Evolutionary conservation across 2,888 invertebrate species (phyloP).

Genomic region (Leptopilina drosophilae): DNA sequence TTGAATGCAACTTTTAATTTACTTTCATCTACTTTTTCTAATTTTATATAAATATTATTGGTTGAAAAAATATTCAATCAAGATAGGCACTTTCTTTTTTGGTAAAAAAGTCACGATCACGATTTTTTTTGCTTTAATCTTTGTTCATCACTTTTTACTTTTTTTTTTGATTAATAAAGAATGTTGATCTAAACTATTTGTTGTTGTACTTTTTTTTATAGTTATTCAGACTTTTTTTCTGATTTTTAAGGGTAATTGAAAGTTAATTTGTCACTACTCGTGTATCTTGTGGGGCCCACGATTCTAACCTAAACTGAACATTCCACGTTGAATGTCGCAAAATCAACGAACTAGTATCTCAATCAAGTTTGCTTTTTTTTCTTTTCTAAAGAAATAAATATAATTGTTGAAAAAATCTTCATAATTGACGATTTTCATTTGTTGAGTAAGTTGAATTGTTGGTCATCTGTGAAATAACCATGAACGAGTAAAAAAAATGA

Average conservation of each 20-base stretch:
- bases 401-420: slow-evolving; percentile 10
- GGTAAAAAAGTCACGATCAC: slow-evolving; percentile 29
- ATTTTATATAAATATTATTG: not conserved
- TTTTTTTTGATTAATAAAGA: not conserved
- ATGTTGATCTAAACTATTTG: not conserved
- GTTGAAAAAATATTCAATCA: not conserved
- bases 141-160: not conserved
- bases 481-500: not conserved
- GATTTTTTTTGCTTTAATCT: not conserved
- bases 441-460: not conserved
- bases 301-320: slow-evolving; percentile 36
- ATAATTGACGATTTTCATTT: not conserved
- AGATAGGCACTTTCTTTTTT: too few relatives aligned
- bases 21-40: slow-evolving; percentile 45
- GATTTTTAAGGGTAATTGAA: not conserved
- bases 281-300: slow-evolving; percentile 22
- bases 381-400: not conserved
- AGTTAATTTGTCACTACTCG: not conserved
- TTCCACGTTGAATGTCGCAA: slow-evolving; percentile 24
- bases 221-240: not conserved
- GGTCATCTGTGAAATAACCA: slow-evolving; percentile 15
- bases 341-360: not conserved
- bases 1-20: slow-evolving; percentile 51
- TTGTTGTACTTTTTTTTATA: not conserved
- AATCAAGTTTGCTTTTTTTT: slow-evolving; percentile 13